A percentile compares a stretch with the other conserved stretches of the same genome.
These are phyloP conservation scores for Hydrochoerus hydrochaeris DNA, from an alignment of 2,113 vertebrate genomes.

Conservation along the genomic window DNA sequence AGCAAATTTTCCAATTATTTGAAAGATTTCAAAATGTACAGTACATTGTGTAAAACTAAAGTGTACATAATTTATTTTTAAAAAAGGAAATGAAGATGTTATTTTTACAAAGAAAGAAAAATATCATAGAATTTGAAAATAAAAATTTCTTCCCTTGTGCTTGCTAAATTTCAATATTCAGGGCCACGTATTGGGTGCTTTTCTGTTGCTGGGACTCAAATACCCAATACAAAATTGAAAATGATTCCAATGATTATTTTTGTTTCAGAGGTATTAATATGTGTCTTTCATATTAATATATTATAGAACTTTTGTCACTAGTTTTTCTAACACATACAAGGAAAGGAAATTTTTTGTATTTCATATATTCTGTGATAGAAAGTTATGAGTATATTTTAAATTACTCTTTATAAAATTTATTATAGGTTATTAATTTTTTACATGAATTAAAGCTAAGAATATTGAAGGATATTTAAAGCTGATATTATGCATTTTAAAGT, in stretches of 20 bases:
- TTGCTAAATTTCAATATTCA: neutral
- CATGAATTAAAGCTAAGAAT: neutral
- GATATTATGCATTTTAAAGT: neutral
- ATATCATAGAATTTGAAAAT: neutral
- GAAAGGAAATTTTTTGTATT: neutral
- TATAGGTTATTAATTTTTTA: neutral
- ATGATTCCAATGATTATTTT: neutral
- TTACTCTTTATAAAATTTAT: neutral
- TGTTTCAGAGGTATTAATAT: neutral
- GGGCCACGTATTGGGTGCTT: no score
- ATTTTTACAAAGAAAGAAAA: neutral
- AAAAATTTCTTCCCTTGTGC: neutral
- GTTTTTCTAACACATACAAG: neutral
- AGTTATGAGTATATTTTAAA: neutral
- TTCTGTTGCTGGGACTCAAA: no score
- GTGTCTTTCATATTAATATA: neutral
- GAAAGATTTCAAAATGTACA: neutral
- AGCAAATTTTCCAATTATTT: neutral
- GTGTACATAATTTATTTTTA: neutral
- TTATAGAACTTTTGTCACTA: neutral
- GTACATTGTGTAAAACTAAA: neutral
- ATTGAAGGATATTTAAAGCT: neutral
- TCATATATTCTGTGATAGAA: neutral
- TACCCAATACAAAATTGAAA: neutral
- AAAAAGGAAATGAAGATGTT: neutral